Evolutionary conservation across 2,888 invertebrate genomes (phyloP).

Genomic region (Argyresthia goedartella): DNA sequence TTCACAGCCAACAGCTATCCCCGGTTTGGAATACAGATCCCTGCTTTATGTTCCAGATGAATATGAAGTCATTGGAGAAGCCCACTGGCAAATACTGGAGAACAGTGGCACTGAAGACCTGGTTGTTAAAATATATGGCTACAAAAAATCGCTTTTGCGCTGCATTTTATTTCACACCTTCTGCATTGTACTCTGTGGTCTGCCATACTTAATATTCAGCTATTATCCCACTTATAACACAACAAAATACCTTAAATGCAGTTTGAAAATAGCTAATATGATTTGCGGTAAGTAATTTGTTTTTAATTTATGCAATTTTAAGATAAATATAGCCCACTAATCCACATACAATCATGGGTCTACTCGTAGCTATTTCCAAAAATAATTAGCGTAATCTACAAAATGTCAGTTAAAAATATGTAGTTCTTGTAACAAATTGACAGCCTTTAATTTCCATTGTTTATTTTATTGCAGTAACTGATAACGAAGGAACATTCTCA

Average conservation of each 20-base stretch:
- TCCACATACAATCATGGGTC: too few species aligned
- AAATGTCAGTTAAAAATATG: too few species aligned
- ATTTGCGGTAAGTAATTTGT: slow-evolving; percentile 59
- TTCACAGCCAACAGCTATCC: slow-evolving; percentile 24
- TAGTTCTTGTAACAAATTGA: background rate
- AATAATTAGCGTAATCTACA: background rate
- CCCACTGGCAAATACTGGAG: slow-evolving; percentile 64
- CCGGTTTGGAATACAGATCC: slow-evolving; percentile 22
- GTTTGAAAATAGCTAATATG: slow-evolving; percentile 65
- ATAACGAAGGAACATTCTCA: slow-evolving; percentile 52
- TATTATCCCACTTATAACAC: slow-evolving; percentile 69
- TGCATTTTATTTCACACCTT: slow-evolving; percentile 58
- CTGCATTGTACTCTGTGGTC: slow-evolving; percentile 60
- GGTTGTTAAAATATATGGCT: slow-evolving; percentile 64
- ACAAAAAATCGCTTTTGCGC: slow-evolving; percentile 51
- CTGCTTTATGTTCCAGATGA: slow-evolving; percentile 47
- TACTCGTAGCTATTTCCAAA: too few species aligned
- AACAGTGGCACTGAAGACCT: slow-evolving; percentile 56
- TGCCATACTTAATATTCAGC: slow-evolving; percentile 68
- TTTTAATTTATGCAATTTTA: background rate
- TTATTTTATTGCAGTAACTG: slow-evolving; percentile 45
- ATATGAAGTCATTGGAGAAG: slow-evolving; percentile 70
- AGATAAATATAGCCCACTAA: background rate
- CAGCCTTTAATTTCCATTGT: background rate
- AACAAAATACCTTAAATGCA: slow-evolving; percentile 66